Base-by-base conservation (phyloP, 2,888 invertebrate species). In the Luperina nickerlii region DNA sequence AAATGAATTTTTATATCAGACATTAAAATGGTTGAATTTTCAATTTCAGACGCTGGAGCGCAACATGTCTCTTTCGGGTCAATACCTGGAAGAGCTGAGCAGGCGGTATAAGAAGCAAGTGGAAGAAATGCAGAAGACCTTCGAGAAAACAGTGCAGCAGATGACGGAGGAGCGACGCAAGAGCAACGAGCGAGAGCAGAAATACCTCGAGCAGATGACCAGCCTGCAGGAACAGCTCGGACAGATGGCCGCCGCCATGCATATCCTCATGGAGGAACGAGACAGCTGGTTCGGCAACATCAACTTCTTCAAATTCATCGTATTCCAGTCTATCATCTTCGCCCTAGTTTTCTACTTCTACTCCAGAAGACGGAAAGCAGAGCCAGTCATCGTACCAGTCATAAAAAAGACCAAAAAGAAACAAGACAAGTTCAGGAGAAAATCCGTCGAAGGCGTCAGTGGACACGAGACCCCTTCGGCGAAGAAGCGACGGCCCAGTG, bases 11-110 rank as follows among this genome's bases (percentile, higher is more conserved):
- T 9, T 57, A n/a, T 57, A 51, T 42, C 67, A 38, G n/a, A 63
- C 51, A 42, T 5, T 80, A 70, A 70, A 20, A 76, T 38, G 69
- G 38, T 7, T 81, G 1, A 80, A 85, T 85, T 87, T 87, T 78
- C 77, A n/a, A 80, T 97, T 97, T 82, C 96, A 98, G 98, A 98
- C 98, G 74, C 97, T 99, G 89, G 99, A 99, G 96, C 97, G 99
- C 89, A 99, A 99, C 96, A 99, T 99, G 98, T 99, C 99, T 24
- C 97, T 99, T 65, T 99, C 99, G 87, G 98, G 99, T 82, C 99
- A 99, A 94, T 99, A 99, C 94, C 97, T 99, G 88, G 99, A 99
- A 94, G 99, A 99, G 94, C 96, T 99, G 88, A 99, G 99, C 95
- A 98, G 98, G 78, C 97, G 99, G 27, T 99, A 99, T 96, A 99